Percentiles rank a stretch among this genome's conserved stretches.
These are phyloP conservation scores for Zele albiditarsus DNA, from an alignment of 2,888 invertebrate genomes.

Conservation along the genomic window DNA sequence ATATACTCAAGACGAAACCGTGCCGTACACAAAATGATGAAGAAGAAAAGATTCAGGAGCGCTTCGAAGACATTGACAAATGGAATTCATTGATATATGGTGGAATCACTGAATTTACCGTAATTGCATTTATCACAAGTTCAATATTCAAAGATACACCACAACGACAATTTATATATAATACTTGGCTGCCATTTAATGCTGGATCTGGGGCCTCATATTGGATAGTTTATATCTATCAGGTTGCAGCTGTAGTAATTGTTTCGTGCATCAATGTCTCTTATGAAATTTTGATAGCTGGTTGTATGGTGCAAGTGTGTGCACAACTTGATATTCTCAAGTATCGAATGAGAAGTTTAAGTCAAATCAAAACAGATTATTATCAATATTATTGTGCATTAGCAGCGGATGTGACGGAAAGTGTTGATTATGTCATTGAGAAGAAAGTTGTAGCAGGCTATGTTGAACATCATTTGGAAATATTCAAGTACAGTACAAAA, in stretches of 20 bases:
- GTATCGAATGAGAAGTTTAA: slow-evolving; percentile 35
- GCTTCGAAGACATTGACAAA: no score
- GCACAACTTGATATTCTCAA: slow-evolving; percentile 49
- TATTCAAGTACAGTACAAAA: slow-evolving; percentile 13
- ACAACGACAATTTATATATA: no score
- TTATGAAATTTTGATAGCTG: slow-evolving; percentile 49
- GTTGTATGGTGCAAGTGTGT: slow-evolving; percentile 47
- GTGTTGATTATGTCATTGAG: neutral
- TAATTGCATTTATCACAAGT: no score
- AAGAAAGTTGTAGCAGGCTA: neutral
- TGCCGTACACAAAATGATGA: neutral
- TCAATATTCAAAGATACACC: no score
- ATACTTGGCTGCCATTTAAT: no score
- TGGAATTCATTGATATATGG: no score
- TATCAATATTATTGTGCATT: neutral
- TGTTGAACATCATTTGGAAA: slow-evolving; percentile 13
- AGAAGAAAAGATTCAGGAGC: neutral
- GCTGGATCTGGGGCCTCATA: slow-evolving; percentile 37
- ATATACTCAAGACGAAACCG: neutral
- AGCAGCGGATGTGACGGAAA: neutral
- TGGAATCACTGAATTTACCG: no score
- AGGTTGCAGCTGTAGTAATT: slow-evolving; percentile 6
- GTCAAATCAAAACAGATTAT: no score
- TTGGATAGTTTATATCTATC: slow-evolving; percentile 36
- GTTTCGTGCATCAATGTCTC: slow-evolving; percentile 37